phyloP scores from a whole-genome alignment of 2,797 vertebrate species.

The Buphagus erythrorhynchus region DNA sequence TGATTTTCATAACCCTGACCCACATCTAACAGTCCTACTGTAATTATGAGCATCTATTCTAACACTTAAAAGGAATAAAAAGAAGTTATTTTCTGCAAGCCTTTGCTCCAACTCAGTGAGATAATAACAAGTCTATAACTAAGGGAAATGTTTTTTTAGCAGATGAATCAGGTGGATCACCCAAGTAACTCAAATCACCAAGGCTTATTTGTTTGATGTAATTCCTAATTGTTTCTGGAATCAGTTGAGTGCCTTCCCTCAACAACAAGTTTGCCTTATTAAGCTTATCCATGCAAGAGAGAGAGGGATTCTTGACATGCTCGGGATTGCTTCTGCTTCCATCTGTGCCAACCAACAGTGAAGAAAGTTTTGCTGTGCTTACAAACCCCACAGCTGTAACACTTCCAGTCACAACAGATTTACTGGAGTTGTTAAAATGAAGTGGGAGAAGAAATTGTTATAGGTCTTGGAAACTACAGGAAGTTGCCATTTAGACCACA shows the following conservation, averaged over 20 bases:
- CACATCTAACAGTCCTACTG: neutral
- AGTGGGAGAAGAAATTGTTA: constrained; percentile 20
- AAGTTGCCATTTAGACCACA: constrained; percentile 4
- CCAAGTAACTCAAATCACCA: constrained; percentile 2
- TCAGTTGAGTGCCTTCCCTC: constrained; percentile 24
- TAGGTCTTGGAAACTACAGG: constrained; percentile 35
- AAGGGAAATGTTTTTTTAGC: neutral
- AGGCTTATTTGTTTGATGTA: constrained; percentile 44
- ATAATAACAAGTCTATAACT: neutral
- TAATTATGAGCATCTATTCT: neutral
- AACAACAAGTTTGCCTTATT: constrained; percentile 30
- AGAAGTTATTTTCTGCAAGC: neutral
- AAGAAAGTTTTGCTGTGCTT: constrained; percentile 30
- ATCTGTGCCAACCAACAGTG: constrained; percentile 1
- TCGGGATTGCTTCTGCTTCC: constrained; percentile 30
- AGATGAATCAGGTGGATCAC: constrained; percentile 21
- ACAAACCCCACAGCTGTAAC: neutral
- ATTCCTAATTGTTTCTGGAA: constrained; percentile 45
- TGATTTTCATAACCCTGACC: neutral
- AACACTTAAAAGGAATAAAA: neutral
- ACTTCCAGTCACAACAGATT: constrained; percentile 10
- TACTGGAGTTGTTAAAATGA: constrained; percentile 44
- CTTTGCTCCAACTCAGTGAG: neutral
- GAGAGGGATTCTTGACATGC: neutral
- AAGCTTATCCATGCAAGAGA: neutral